Evolutionary conservation across 2,888 invertebrate genomes (phyloP).

Genomic region (Drosophila picticornis): DNA sequence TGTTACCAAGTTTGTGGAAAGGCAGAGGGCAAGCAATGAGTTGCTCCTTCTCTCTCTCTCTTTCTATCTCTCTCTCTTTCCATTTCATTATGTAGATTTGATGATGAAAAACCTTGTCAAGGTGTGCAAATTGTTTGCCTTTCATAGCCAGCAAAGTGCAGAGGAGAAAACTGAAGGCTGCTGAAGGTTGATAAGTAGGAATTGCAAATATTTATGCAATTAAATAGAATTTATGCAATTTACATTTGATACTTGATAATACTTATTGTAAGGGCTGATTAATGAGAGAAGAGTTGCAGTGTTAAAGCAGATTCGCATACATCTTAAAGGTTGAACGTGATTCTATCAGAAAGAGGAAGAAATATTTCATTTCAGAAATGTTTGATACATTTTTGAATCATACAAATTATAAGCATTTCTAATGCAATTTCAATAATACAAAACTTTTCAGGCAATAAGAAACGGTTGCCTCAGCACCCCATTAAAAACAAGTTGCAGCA

Average conservation of each 20-base stretch:
- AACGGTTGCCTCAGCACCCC: slow-evolving; percentile 10
- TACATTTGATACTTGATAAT: too few species aligned
- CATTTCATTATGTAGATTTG: slow-evolving; percentile 40
- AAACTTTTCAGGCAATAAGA: slow-evolving; percentile 18
- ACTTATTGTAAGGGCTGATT: neutral
- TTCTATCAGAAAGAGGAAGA: neutral
- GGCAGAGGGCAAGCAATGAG: neutral
- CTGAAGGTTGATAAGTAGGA: neutral
- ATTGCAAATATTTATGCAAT: slow-evolving; percentile 1
- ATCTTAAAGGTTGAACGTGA: too few species aligned
- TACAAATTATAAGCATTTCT: neutral
- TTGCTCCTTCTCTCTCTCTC: neutral
- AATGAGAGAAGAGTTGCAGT: neutral
- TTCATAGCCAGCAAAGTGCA: slow-evolving; percentile 13
- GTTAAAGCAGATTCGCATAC: too few species aligned
- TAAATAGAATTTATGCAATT: neutral
- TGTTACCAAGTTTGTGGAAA: slow-evolving; percentile 25
- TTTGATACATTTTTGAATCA: neutral
- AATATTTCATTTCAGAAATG: neutral
- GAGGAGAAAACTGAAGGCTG: neutral
- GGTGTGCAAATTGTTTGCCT: slow-evolving; percentile 27
- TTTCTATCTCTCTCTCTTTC: neutral
- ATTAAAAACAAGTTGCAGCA: slow-evolving; percentile 27
- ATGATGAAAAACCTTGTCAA: slow-evolving; percentile 47
- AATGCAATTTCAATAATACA: slow-evolving; percentile 30